Conservation (phyloP, 1,140 invertebrate genomes). For the Coptotermes formosanus region DNA sequence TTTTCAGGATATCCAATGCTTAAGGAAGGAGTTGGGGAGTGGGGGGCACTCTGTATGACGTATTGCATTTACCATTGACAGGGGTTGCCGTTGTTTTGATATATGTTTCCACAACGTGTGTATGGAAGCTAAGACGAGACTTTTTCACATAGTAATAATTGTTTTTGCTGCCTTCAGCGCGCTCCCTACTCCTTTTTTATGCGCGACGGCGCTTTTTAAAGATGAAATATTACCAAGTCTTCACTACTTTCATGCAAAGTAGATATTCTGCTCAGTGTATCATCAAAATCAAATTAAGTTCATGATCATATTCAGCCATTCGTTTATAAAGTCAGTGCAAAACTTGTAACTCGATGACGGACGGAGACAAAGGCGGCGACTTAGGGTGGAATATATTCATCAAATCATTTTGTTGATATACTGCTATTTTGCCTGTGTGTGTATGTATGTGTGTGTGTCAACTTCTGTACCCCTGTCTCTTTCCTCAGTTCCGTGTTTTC, state of each 20-base stretch:
- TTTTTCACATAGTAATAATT: not conserved
- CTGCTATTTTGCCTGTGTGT: too few relatives aligned
- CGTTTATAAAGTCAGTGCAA: not conserved
- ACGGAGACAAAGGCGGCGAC: too few relatives aligned
- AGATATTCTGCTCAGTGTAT: not conserved
- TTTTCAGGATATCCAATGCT: not conserved
- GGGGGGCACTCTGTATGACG: not conserved
- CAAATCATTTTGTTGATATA: too few relatives aligned
- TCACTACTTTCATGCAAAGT: not conserved
- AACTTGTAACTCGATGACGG: too few relatives aligned
- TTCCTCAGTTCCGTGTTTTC: not conserved
- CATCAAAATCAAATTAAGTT: not conserved
- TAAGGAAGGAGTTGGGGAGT: not conserved
- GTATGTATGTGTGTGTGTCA: too few relatives aligned
- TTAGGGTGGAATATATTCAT: too few relatives aligned
- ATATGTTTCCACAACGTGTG: not conserved
- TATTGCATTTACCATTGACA: not conserved
- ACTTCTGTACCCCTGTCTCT: not conserved
- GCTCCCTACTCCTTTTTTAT: not conserved
- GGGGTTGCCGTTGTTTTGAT: not conserved
- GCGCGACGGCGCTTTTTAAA: not conserved
- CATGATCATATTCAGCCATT: not conserved
- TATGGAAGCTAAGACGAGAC: not conserved
- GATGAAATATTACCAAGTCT: not conserved
- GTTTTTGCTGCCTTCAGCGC: not conserved